A percentile compares a stretch with the other conserved stretches of the same genome.
phyloP scores from a whole-genome alignment of 2,113 vertebrate species.

The Syngnathus floridae region DNA sequence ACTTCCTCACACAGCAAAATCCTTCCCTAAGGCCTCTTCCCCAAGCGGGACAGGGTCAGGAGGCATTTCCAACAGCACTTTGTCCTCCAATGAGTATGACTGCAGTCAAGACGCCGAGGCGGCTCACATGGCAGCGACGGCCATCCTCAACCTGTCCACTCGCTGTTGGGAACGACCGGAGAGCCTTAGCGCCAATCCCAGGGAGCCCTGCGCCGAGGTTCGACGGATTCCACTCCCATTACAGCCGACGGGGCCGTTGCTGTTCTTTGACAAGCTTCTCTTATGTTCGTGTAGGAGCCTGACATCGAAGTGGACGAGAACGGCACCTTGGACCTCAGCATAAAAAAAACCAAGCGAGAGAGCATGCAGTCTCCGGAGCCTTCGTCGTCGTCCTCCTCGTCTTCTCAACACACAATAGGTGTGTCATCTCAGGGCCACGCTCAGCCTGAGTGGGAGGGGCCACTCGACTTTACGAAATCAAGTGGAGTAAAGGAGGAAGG shows the following conservation, averaged over 20 bases:
- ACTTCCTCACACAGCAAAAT: conserved; percentile 70
- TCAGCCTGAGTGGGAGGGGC: conserved; percentile 88
- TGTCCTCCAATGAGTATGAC: conserved; percentile 83
- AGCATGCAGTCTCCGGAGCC: conserved; percentile 80
- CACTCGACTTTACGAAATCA: conserved; percentile 92
- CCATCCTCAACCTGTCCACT: conserved; percentile 97
- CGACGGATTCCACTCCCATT: neutral
- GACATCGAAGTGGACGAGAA: conserved; percentile 97
- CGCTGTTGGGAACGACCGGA: conserved; percentile 98
- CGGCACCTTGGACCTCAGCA: conserved; percentile 93
- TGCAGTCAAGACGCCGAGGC: conserved; percentile 94
- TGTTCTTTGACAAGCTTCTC: neutral
- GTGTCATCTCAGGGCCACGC: conserved; percentile 80
- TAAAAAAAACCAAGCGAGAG: conserved; percentile 86
- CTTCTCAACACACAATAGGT: conserved; percentile 74
- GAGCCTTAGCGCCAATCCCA: conserved; percentile 85
- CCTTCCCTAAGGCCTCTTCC: conserved; percentile 82
- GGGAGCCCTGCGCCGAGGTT: conserved; percentile 80
- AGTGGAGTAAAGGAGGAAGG: conserved; percentile 86
- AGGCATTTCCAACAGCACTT: conserved; percentile 79
- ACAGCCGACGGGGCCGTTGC: too few species aligned
- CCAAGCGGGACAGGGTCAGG: conserved; percentile 79
- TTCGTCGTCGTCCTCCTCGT: conserved; percentile 67
- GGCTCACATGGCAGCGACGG: conserved; percentile 95
- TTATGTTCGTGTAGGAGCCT: conserved; percentile 64